Conservation (phyloP, 2,797 vertebrate genomes). For the Cynodonichthys magdalenae region DNA sequence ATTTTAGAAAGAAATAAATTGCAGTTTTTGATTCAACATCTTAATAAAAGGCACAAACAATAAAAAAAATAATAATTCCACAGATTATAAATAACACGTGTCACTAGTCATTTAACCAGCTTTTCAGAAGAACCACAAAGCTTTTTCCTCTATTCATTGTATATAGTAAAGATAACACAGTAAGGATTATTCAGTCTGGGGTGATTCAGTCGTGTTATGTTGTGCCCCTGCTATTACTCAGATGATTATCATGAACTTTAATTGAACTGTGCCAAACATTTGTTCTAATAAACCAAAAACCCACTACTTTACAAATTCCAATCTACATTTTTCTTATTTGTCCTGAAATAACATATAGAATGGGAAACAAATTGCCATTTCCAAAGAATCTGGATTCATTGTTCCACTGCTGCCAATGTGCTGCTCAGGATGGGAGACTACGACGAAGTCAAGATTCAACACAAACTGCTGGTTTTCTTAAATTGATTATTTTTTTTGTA, state of each 20-base stretch:
- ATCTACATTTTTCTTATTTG: background rate
- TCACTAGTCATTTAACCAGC: slow-evolving; percentile 24
- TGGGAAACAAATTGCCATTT: too few relatives aligned
- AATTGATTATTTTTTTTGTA: too few relatives aligned
- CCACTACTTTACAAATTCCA: background rate
- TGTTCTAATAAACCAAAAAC: background rate
- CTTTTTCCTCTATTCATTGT: slow-evolving; percentile 7
- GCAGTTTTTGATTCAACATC: slow-evolving; percentile 1
- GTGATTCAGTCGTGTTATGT: slow-evolving; percentile 21
- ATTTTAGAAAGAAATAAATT: slow-evolving; percentile 5
- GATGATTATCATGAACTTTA: background rate
- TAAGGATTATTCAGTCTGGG: slow-evolving; percentile 7
- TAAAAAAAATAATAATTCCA: background rate
- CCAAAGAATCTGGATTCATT: too few relatives aligned
- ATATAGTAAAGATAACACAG: slow-evolving; percentile 1
- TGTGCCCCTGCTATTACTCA: background rate
- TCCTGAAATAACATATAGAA: background rate
- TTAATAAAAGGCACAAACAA: background rate
- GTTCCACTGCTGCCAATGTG: too few relatives aligned
- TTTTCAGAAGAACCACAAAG: slow-evolving; percentile 19
- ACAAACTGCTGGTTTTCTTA: too few relatives aligned
- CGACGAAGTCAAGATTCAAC: too few relatives aligned
- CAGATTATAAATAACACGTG: slow-evolving; percentile 18
- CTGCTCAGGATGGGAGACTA: too few relatives aligned
- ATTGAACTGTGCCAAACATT: background rate